Evolutionary conservation across 2,888 invertebrate genomes (phyloP).

Genomic region (Pandemis heparana): DNA sequence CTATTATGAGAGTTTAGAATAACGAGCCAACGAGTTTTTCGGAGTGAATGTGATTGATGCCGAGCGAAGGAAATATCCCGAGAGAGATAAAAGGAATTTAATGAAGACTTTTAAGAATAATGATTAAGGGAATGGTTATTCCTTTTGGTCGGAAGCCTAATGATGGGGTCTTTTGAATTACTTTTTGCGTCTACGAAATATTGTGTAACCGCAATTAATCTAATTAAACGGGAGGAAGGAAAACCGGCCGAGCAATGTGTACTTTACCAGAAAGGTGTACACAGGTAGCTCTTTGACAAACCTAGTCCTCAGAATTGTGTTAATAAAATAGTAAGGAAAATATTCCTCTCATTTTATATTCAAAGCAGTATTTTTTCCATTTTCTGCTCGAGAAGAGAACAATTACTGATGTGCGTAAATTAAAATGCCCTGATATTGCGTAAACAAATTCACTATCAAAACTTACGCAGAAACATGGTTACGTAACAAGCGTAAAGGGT

Average conservation of each 20-base stretch:
- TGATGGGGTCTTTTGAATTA: conserved; percentile 81
- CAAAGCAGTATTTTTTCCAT: neutral
- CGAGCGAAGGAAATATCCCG: conserved; percentile 82
- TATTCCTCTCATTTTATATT: conserved; percentile 16
- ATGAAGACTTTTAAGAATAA: conserved; percentile 86
- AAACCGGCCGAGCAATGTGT: conserved; percentile 40
- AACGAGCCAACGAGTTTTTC: conserved; percentile 84
- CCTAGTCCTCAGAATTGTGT: conserved; percentile 22
- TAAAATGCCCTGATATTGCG: conserved; percentile 12
- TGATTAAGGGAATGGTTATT: conserved; percentile 85
- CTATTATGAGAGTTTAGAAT: conserved; percentile 86
- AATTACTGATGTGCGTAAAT: conserved; percentile 5
- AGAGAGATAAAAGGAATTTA: conserved; percentile 85
- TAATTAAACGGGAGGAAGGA: conserved; percentile 60
- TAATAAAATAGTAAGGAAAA: conserved; percentile 24
- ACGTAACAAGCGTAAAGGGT: conserved; percentile 55
- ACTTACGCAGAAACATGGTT: conserved; percentile 37
- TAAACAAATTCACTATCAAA: conserved; percentile 22
- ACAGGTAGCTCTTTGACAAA: conserved; percentile 30
- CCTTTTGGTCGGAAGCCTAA: conserved; percentile 81
- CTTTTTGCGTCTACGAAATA: conserved; percentile 76
- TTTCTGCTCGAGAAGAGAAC: conserved; percentile 11
- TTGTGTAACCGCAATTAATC: conserved; percentile 71
- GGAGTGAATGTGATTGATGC: conserved; percentile 85
- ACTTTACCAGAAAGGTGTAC: conserved; percentile 32